A percentile compares a stretch with the other conserved stretches of the same genome.
These are phyloP conservation scores for Drosophila histrio DNA, from an alignment of 2,888 invertebrate species.

Conservation along the genomic window DNA sequence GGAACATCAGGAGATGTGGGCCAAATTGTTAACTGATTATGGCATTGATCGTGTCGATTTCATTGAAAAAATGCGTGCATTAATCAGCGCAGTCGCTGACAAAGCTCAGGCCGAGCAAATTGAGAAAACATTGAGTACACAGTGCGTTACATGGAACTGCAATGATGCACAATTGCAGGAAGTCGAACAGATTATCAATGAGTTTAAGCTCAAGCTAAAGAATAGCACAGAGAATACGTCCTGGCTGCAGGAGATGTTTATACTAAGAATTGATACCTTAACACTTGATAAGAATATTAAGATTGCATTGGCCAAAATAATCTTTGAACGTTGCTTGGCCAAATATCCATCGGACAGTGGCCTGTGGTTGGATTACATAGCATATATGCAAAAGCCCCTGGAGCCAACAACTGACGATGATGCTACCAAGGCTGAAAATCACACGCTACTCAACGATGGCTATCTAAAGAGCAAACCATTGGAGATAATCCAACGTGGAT, in stretches of 20 bases:
- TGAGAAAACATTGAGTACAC: conserved; percentile 16
- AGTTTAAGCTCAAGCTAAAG: conserved; percentile 33
- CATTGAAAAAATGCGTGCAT: not conserved
- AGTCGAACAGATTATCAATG: conserved; percentile 1
- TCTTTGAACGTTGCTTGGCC: conserved; percentile 48
- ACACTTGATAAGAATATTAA: conserved; percentile 4
- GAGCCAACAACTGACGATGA: not conserved
- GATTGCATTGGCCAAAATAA: conserved; percentile 31
- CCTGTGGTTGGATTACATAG: conserved; percentile 55
- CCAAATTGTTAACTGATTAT: conserved; percentile 51
- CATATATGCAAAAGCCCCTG: conserved; percentile 15
- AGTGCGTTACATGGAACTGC: conserved; percentile 37
- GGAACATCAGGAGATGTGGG: conserved; percentile 32
- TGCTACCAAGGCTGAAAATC: not conserved
- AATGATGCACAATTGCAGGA: conserved; percentile 2
- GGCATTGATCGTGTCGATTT: conserved; percentile 47
- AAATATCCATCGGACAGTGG: conserved; percentile 34
- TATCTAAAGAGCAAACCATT: conserved; percentile 25
- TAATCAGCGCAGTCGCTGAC: not conserved
- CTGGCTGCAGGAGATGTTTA: conserved; percentile 23
- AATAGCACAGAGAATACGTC: not conserved
- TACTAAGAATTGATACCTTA: conserved; percentile 8
- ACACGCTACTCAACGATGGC: conserved; percentile 30
- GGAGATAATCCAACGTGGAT: conserved; percentile 30
- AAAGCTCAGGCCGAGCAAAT: not conserved